phyloP scores from a whole-genome alignment of 2,113 vertebrate species.

The Ariopsis seemanni region DNA sequence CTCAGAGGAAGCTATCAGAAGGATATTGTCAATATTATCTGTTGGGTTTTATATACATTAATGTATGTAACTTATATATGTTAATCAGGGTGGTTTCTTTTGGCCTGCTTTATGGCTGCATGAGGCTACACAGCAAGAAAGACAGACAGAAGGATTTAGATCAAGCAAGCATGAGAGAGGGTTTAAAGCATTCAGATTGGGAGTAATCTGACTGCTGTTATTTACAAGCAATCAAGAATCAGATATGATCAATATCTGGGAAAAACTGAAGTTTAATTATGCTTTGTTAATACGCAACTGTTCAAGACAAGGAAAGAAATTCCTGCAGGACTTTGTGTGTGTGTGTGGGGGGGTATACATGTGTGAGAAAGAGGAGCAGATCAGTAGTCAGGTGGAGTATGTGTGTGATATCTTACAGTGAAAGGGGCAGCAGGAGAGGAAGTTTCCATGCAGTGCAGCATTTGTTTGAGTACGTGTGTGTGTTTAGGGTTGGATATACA shows the following conservation, averaged over 20 bases:
- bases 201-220: not conserved
- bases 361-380: not conserved
- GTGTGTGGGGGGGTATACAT: not conserved
- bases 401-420: constrained; percentile 38
- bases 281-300: not conserved
- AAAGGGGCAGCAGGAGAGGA: constrained; percentile 24
- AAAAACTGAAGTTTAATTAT: not conserved
- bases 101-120: no score
- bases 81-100: not conserved
- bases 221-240: not conserved
- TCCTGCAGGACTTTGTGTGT: not conserved
- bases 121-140: not conserved
- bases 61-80: not conserved
- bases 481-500: constrained; percentile 40
- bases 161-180: not conserved
- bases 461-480: constrained; percentile 41
- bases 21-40: not conserved
- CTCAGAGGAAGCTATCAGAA: not conserved
- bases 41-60: not conserved
- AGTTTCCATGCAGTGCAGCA: constrained; percentile 28
- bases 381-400: constrained; percentile 14
- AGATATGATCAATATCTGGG: not conserved
- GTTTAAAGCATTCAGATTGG: not conserved
- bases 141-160: not conserved
- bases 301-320: not conserved